Base-by-base conservation (phyloP, 2,113 vertebrate species). In the Oceanites oceanicus region DNA sequence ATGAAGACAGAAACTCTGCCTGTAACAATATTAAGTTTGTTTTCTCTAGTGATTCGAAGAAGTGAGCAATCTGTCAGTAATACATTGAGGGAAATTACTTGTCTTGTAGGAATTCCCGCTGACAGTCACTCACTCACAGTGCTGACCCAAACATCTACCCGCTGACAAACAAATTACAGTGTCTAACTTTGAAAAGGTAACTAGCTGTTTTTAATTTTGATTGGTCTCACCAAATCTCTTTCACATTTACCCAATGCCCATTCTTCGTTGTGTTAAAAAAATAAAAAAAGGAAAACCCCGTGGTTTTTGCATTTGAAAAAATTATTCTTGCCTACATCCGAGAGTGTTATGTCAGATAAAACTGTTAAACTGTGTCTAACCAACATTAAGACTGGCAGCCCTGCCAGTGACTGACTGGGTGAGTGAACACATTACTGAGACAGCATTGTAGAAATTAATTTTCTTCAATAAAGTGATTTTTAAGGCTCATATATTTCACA, bases 401-500 rank as follows among this genome's bases (percentile, higher is more conserved):
- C 95, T 45, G 98, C 97, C 97, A 97, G 96, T 98, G 98, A 98
- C 97, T 98, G 98, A 97, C 98, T 98, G 98, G 98, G 98, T 99
- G 99, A 99, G 97, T 98, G 99, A 99, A 98, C 99, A 98, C 98
- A 98, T 99, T 99, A 99, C 98, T 92, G 96, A 98, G 97, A 98
- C 97, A 96, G 98, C 98, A 99, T 98, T 99, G 98, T 99, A 99
- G 99, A 98, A 99, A 99, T 99, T 99, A 99, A 99, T 99, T 99
- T 98, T 98, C 98, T 99, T 98, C 98, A 99, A 99, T 99, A 98
- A 99, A 99, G 98, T 98, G 95, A 98, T 99, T 99, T 99, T 99
- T 99, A 99, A 99, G 99, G 98, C 98, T 99, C 99, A 99, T 99
- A 99, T 99, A 99, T 99, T 99, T 99, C 98, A 98, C 98, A 99